Evolutionary conservation across 2,797 vertebrate species (phyloP).

Genomic region (Anomalospiza imberbis): DNA sequence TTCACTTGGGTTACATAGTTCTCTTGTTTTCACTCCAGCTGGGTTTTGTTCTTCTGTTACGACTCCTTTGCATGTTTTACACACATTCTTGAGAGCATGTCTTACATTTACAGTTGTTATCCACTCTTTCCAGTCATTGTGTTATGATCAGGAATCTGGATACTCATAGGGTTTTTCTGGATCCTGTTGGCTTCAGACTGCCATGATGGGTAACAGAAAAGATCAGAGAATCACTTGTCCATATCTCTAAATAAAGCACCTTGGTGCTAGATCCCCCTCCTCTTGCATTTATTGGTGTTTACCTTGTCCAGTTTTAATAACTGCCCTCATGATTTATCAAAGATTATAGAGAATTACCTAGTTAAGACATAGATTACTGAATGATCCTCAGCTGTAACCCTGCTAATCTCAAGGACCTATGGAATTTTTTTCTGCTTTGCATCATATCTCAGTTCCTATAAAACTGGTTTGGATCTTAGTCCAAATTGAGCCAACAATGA

Average conservation of each 20-base stretch:
- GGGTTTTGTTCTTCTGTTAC: background rate
- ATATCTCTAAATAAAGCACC: background rate
- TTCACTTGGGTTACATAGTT: background rate
- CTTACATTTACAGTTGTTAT: background rate
- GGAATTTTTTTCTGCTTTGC: background rate
- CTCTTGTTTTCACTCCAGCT: background rate
- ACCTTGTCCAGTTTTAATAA: background rate
- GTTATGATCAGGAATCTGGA: background rate
- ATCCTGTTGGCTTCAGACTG: background rate
- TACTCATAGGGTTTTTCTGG: background rate
- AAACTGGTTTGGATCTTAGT: background rate
- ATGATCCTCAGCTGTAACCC: background rate
- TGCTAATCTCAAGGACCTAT: background rate
- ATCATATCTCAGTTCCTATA: background rate
- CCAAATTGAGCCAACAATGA: background rate
- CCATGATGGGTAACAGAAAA: background rate
- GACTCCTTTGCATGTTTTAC: background rate
- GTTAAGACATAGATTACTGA: background rate
- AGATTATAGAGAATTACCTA: background rate
- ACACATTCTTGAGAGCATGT: background rate
- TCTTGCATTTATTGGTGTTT: background rate
- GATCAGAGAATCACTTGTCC: background rate
- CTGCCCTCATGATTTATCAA: background rate
- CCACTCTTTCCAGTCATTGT: background rate
- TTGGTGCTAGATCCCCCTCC: background rate